Evolutionary conservation across 2,113 vertebrate species (phyloP), one percentile per base, ranked within the genome.

Genomic region (Percopsis transmontana): DNA sequence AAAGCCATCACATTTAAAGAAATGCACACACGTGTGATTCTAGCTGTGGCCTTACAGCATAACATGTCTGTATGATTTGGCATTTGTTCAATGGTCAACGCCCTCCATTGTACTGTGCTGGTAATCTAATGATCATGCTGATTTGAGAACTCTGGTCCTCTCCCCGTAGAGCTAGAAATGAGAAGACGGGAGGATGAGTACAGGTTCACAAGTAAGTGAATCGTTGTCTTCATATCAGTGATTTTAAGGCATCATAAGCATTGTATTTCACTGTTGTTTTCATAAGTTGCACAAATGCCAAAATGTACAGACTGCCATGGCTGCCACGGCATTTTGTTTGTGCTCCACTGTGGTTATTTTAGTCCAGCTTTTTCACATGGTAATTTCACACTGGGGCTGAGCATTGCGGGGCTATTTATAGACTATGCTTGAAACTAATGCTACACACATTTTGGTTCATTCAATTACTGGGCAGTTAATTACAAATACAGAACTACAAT

Each of bases 111-210:
- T 57, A 42, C 40, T 56, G 53, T 14, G 71, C 2, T 80, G 4
- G 10, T 66, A 69, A 58, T 68, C 62, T 69, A 80, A 69, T 67
- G 62, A 63, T 70, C 69, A 81, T 82, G 88, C 92, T 95, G 85
- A 90, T 93, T 72, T 92, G 87, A 86, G 91, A 87, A 79, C 93
- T 95, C 93, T 94, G 87, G 92, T 94, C 92, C 90, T 95, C 87
- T 95, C 89, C 94, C 86, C 93, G 72, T 95, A 99, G 97, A 99
- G 87, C 93, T 98, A 94, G 97, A 98, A 92, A 96, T 98, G 91
- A 96, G 96, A 96, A 95, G 96, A 95, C 95, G 95, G 88, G 97
- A 99, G 91, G 96, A 98, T 96, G 97, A 99, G 88, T 99, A 99
- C 95, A 96, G 96, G 94, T 97, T 99, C 91, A 97, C 97, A 96